These are phyloP conservation scores for Thecophora atra DNA, from an alignment of 2,888 invertebrate genomes.

Conservation along the genomic window DNA sequence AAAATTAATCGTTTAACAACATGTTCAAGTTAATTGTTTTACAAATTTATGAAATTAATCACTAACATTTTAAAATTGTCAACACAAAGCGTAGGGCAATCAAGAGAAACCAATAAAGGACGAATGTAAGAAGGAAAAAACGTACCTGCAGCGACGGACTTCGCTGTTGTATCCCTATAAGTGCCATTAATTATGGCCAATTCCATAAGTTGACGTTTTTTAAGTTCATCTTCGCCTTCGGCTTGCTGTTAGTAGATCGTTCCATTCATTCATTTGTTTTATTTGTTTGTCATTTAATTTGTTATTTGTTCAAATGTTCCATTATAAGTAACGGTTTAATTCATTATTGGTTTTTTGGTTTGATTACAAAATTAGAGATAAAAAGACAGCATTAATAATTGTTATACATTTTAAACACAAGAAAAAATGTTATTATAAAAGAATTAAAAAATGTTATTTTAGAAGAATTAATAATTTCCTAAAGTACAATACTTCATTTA, in stretches of 20 bases:
- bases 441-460: not conserved
- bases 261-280: constrained; percentile 46
- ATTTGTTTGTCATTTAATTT: constrained; percentile 36
- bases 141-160: constrained; percentile 85
- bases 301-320: too few species aligned
- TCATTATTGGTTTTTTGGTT: constrained; percentile 60
- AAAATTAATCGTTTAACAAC: constrained; percentile 25
- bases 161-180: constrained; percentile 93
- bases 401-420: constrained; percentile 23
- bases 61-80: not conserved
- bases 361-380: constrained; percentile 52
- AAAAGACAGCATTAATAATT: constrained; percentile 49
- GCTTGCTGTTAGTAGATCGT: constrained; percentile 78
- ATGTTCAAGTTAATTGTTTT: constrained; percentile 9
- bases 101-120: not conserved
- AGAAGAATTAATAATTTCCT: not conserved
- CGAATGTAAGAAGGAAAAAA: constrained; percentile 38
- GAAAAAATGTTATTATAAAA: constrained; percentile 9
- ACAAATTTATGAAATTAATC: not conserved
- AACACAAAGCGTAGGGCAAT: constrained; percentile 19
- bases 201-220: constrained; percentile 99
- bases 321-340: too few species aligned
- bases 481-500: not conserved
- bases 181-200: constrained; percentile 99
- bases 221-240: constrained; percentile 99